Conservation (phyloP, 2,888 invertebrate genomes). For the Heliconius erato region DNA sequence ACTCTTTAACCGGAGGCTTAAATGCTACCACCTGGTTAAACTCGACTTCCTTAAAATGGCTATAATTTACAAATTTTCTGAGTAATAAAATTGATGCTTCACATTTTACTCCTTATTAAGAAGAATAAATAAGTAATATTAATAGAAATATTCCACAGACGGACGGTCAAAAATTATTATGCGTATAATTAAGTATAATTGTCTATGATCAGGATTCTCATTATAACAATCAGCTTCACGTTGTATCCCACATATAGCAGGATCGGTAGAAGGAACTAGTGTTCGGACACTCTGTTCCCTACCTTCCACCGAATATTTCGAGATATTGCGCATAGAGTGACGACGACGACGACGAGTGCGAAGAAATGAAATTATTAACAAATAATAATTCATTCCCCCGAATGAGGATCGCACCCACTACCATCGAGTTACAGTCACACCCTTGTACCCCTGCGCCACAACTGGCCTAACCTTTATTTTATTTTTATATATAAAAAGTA, state of each 20-base stretch:
- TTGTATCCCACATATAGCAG: neutral
- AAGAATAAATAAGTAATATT: slow-evolving; percentile 7
- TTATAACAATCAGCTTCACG: neutral
- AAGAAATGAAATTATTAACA: neutral
- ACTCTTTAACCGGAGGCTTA: slow-evolving; percentile 26
- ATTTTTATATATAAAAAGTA: no score
- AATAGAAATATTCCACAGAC: slow-evolving; percentile 2
- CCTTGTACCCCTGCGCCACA: neutral
- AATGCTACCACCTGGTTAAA: slow-evolving; percentile 29
- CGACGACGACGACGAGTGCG: neutral
- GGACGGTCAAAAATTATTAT: neutral
- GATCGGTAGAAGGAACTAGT: neutral
- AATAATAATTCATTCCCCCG: neutral
- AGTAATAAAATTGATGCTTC: slow-evolving; percentile 37
- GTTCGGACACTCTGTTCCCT: neutral
- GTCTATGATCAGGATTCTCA: neutral
- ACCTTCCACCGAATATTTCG: no score
- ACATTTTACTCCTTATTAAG: slow-evolving; percentile 34
- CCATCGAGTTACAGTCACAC: neutral
- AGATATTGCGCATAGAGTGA: neutral
- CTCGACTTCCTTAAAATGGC: slow-evolving; percentile 33
- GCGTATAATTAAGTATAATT: neutral
- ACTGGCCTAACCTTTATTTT: no score
- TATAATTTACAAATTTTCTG: slow-evolving; percentile 46
- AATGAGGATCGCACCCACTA: neutral